phyloP scores from a whole-genome alignment of 2,888 invertebrate genomes.

The Nymphalis polychloros region DNA sequence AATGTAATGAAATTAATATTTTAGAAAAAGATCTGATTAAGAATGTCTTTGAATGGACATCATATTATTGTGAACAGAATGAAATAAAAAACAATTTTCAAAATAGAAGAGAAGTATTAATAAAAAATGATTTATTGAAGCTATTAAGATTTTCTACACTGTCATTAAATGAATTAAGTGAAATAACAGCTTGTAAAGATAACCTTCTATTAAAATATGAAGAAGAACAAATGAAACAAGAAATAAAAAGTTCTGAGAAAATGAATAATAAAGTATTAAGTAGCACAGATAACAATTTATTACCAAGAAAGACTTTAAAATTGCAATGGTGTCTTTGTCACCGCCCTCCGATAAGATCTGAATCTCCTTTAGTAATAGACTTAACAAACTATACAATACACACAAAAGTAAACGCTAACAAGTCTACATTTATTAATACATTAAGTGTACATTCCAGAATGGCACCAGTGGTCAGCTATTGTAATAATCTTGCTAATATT shows the following conservation, averaged over 20 bases:
- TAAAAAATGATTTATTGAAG: conserved; percentile 67
- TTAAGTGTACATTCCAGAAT: conserved; percentile 72
- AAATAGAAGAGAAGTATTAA: conserved; percentile 69
- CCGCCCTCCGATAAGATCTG: conserved; percentile 64
- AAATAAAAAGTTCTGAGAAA: conserved; percentile 30
- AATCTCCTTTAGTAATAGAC: conserved; percentile 68
- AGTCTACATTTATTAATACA: conserved; percentile 72
- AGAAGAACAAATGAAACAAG: conserved; percentile 35
- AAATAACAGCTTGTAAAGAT: conserved; percentile 56
- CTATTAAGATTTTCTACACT: conserved; percentile 71
- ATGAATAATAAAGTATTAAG: conserved; percentile 42
- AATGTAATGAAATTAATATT: conserved; percentile 76
- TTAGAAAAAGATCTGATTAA: conserved; percentile 78
- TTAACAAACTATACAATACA: conserved; percentile 58
- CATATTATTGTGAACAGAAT: conserved; percentile 73
- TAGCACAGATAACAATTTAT: conserved; percentile 38
- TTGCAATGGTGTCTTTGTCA: conserved; percentile 69
- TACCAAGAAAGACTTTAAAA: conserved; percentile 59
- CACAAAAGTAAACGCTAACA: conserved; percentile 66
- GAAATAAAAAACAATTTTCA: conserved; percentile 61
- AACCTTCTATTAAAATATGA: conserved; percentile 59
- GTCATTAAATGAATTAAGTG: conserved; percentile 63
- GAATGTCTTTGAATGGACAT: conserved; percentile 80
- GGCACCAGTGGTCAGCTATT: conserved; percentile 65
- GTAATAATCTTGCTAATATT: conserved; percentile 55